phyloP scores from a whole-genome alignment of 2,113 vertebrate species.

The Bagarius yarrelli region DNA sequence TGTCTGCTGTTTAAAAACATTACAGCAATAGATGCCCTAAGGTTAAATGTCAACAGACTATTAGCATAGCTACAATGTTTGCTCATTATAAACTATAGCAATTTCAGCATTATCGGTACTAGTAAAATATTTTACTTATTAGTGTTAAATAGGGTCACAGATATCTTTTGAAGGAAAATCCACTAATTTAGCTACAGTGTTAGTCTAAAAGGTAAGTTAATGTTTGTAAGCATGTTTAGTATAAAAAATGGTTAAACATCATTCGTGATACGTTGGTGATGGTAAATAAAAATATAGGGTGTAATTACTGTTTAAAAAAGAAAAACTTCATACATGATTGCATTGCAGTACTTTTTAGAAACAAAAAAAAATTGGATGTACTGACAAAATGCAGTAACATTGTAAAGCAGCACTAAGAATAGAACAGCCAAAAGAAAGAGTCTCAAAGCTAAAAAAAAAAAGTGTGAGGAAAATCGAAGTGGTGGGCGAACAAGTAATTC shows the following conservation, averaged over 20 bases:
- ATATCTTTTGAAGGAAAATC: neutral
- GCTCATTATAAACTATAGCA: neutral
- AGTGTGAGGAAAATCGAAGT: slow-evolving; percentile 5
- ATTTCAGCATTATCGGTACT: neutral
- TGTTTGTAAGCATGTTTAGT: neutral
- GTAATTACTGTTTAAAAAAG: slow-evolving; percentile 3
- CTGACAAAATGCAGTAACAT: neutral
- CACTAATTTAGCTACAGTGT: neutral
- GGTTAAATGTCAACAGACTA: neutral
- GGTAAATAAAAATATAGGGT: too few species aligned
- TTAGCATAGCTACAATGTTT: neutral
- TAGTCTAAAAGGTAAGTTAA: neutral
- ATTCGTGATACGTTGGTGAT: neutral
- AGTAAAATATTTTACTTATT: neutral
- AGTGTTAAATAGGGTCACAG: neutral
- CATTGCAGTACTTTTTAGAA: neutral
- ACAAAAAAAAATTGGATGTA: neutral
- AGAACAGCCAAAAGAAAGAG: neutral
- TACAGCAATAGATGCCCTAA: neutral
- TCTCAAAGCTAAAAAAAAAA: neutral
- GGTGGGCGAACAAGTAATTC: neutral
- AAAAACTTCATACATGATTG: too few species aligned
- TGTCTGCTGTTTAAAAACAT: neutral
- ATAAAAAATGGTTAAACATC: neutral
- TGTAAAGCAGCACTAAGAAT: neutral